Percentiles rank a stretch among this genome's conserved stretches.
These are phyloP conservation scores for Cydia fagiglandana DNA, from an alignment of 1,140 invertebrate genomes.

Conservation along the genomic window DNA sequence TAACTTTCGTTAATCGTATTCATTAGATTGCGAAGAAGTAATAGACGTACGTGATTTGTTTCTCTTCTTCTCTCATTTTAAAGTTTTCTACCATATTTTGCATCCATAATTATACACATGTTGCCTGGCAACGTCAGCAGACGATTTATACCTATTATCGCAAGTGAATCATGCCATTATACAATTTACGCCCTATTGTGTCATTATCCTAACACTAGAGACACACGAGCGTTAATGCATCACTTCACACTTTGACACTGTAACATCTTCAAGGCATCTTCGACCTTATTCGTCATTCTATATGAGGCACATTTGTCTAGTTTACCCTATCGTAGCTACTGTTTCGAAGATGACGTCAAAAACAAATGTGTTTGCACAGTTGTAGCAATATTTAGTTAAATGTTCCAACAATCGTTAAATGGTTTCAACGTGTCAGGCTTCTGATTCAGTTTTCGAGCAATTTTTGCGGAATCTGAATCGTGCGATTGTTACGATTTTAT, in stretches of 20 bases:
- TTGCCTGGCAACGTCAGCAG: not conserved
- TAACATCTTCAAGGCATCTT: not conserved
- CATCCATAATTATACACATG: not conserved
- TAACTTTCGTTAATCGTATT: too few species aligned
- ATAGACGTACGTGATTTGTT: too few species aligned
- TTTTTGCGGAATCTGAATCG: not conserved
- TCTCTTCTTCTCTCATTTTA: too few species aligned
- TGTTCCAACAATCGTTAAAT: constrained; percentile 29
- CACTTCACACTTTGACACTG: not conserved
- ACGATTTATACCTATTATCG: not conserved
- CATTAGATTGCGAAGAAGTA: too few species aligned
- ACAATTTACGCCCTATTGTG: constrained; percentile 21
- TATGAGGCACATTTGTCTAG: not conserved
- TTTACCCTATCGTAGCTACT: constrained; percentile 29
- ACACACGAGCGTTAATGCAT: constrained; percentile 23
- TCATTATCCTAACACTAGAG: constrained; percentile 24
- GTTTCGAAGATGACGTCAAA: constrained; percentile 33
- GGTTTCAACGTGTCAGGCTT: not conserved
- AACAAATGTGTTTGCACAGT: constrained; percentile 33
- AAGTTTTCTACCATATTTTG: too few species aligned
- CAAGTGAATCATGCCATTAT: constrained; percentile 18
- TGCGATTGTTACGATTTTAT: not conserved
- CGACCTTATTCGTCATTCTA: not conserved
- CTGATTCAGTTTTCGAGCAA: not conserved
- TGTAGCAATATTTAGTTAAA: constrained; percentile 33